Evolutionary conservation across 2,113 vertebrate species (phyloP).

Genomic region (Sinocyclocheilus rhinocerous): DNA sequence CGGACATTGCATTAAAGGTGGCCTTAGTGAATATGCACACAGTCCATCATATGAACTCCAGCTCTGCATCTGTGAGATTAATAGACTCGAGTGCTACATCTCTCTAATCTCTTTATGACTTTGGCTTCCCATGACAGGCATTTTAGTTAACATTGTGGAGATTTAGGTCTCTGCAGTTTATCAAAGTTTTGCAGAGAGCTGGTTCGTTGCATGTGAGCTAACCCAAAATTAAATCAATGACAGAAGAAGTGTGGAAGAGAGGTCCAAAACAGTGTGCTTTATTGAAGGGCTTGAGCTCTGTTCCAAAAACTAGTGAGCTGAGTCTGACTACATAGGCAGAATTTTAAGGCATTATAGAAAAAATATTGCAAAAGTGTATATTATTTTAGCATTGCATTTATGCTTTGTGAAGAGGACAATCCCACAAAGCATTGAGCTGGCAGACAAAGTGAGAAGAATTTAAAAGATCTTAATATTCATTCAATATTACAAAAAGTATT

Average conservation of each 20-base stretch:
- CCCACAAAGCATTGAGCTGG: background rate
- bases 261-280: background rate
- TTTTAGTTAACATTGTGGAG: constrained; percentile 57
- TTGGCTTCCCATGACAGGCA: constrained; percentile 63
- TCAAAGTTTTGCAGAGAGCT: constrained; percentile 64
- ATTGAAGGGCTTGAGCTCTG: background rate
- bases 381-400: background rate
- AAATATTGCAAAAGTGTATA: background rate
- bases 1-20: constrained; percentile 59
- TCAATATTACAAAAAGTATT: too few species aligned
- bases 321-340: background rate
- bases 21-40: constrained; percentile 56
- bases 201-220: constrained; percentile 58
- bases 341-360: background rate
- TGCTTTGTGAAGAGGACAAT: background rate
- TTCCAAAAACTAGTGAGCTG: background rate
- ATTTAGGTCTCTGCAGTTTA: constrained; percentile 63
- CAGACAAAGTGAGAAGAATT: background rate
- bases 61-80: constrained; percentile 50
- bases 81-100: constrained; percentile 63
- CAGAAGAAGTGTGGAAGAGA: constrained; percentile 49
- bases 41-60: constrained; percentile 62
- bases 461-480: too few species aligned
- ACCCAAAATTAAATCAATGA: constrained; percentile 43
- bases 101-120: constrained; percentile 64